Evolutionary conservation across 1,140 invertebrate genomes (phyloP).

Genomic region (Lepidurus apus): DNA sequence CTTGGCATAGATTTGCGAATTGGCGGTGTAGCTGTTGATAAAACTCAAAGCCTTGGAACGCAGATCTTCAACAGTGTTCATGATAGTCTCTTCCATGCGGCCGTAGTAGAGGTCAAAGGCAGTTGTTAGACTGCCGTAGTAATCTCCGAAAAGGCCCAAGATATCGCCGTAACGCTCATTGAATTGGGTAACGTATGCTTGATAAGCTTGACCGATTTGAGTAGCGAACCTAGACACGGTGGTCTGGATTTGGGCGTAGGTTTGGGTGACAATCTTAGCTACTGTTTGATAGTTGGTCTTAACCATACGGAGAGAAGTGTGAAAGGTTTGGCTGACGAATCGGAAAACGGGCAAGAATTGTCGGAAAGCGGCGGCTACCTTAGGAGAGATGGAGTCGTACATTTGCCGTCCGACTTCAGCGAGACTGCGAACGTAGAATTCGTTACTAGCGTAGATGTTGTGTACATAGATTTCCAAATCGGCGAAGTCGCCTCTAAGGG

Average conservation of each 20-base stretch:
- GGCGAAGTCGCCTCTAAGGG: conserved; percentile 34
- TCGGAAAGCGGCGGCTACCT: conserved; percentile 8
- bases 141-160: conserved; percentile 36
- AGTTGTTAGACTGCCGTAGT: conserved; percentile 35
- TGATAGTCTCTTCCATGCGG: conserved; percentile 38
- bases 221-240: conserved; percentile 15
- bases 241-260: conserved; percentile 21
- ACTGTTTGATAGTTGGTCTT: conserved; percentile 26
- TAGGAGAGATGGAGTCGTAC: conserved; percentile 6
- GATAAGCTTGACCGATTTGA: conserved; percentile 23
- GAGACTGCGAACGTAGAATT: conserved; percentile 40
- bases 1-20: conserved; percentile 24
- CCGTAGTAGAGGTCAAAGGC: conserved; percentile 35
- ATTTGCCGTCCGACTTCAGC: background rate
- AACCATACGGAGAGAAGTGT: background rate
- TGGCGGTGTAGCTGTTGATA: conserved; percentile 22
- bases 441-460: conserved; percentile 39
- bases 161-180: conserved; percentile 26
- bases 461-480: conserved; percentile 11
- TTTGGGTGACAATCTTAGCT: background rate
- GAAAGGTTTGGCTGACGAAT: background rate
- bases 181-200: conserved; percentile 25
- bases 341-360: background rate
- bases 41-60: conserved; percentile 34
- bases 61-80: conserved; percentile 38